Conservation (phyloP, 37 sponge, comb jelly and placozoan species). For the Spongia lamella region DNA sequence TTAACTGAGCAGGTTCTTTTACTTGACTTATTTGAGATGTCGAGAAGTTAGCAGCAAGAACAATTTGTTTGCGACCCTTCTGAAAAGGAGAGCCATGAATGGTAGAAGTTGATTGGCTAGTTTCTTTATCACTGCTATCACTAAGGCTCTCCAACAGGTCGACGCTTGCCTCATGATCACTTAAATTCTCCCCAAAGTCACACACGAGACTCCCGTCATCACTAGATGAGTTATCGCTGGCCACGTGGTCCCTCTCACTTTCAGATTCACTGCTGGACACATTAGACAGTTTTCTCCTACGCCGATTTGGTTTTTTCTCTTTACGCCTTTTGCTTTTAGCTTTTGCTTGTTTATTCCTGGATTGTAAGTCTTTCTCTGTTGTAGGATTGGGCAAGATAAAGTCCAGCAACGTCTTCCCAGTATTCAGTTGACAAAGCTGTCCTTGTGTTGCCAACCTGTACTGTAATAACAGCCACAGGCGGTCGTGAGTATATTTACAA, state of each 20-base stretch:
- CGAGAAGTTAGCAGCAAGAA: slow-evolving; percentile 36
- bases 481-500: slow-evolving; percentile 8
- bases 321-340: neutral
- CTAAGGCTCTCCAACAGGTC: slow-evolving; percentile 51
- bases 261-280: slow-evolving; percentile 14
- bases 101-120: neutral
- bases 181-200: slow-evolving; percentile 15
- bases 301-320: neutral
- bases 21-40: neutral
- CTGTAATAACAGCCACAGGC: neutral
- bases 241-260: slow-evolving; percentile 1
- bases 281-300: slow-evolving; percentile 19
- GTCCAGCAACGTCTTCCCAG: too few species aligned
- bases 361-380: too few species aligned
- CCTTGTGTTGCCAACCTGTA: neutral
- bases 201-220: slow-evolving; percentile 27
- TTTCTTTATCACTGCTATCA: slow-evolving; percentile 11
- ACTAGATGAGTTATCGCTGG: neutral
- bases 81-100: neutral
- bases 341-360: too few species aligned
- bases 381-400: too few species aligned
- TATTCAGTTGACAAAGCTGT: too few species aligned
- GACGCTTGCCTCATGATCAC: slow-evolving; percentile 18
- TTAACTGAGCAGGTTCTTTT: neutral
- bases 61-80: slow-evolving; percentile 11